phyloP scores from a whole-genome alignment of 1,140 invertebrate species.

The Planococcus citri region DNA sequence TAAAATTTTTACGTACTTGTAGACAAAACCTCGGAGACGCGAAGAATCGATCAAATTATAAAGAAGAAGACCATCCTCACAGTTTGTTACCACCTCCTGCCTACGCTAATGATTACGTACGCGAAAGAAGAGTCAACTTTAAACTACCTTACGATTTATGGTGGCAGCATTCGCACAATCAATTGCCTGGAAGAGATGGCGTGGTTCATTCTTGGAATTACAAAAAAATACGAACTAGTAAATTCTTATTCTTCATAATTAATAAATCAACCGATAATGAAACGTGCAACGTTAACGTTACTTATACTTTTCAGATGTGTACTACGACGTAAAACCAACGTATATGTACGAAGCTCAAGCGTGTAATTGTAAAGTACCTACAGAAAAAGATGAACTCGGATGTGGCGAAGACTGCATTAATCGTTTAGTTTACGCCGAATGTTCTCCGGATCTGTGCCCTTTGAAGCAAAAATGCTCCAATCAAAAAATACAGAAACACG shows the following conservation, averaged over 20 bases:
- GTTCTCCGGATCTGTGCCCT: slow-evolving; percentile 69
- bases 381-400: slow-evolving; percentile 38
- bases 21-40: neutral
- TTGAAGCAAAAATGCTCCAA: slow-evolving; percentile 74
- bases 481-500: slow-evolving; percentile 78
- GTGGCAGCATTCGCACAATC: slow-evolving; percentile 74
- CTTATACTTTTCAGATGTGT: slow-evolving; percentile 44
- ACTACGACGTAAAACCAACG: slow-evolving; percentile 73
- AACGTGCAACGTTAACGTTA: neutral
- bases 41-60: slow-evolving; percentile 33
- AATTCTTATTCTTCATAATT: neutral
- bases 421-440: slow-evolving; percentile 85
- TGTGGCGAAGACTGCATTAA: slow-evolving; percentile 89
- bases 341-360: slow-evolving; percentile 69
- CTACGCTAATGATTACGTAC: slow-evolving; percentile 69
- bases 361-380: slow-evolving; percentile 63
- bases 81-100: slow-evolving; percentile 64
- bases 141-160: slow-evolving; percentile 82
- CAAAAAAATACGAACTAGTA: slow-evolving; percentile 60
- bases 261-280: slow-evolving; percentile 41
- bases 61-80: slow-evolving; percentile 49
- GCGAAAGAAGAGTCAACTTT: slow-evolving; percentile 61
- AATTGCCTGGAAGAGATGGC: slow-evolving; percentile 47
- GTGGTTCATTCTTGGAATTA: slow-evolving; percentile 83
- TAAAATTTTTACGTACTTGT: slow-evolving; percentile 47